Base-by-base conservation (phyloP, 2,797 vertebrate species). In the Gymnoscopelus microlampas region DNA sequence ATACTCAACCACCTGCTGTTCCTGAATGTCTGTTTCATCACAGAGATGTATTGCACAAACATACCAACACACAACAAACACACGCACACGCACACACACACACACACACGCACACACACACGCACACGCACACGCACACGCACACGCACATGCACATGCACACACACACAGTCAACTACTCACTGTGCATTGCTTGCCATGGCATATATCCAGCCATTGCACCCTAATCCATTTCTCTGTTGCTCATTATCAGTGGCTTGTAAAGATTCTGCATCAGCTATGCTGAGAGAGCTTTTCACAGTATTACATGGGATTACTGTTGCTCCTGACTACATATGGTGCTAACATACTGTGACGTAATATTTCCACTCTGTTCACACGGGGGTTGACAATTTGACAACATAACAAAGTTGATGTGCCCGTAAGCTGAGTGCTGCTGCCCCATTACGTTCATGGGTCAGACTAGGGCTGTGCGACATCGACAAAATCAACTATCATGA, bases 211-310 rank as follows among this genome's bases (percentile, higher is more conserved):
- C 83, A 88, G 81, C 80, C 74, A 76, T 68, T 50, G 69, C 73
- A 79, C 71, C 68, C 61, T 86, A 86, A 89, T 89, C 83, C 86
- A 87, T 82, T 80, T 87, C 82, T 90, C 80, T 82, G 79, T 83
- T 85, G 77, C 79, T 90, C 78, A 86, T 90, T 85, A 88, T 81
- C 77, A 83, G 79, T 86, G 85, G 81, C 80, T 86, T 81, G 84
- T 89, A 86, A 85, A 89, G 84, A 90, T 90, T 85, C 78, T 85
- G 78, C 85, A 88, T 90, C 84, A 81, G 78, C 77, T 82, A 79
- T 80, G 82, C 76, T 75, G 79, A 80, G 80, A 83, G 81, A 88
- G 80, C 82, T 89, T 89, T 90, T 73, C 75, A 69, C 74, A 81
- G 88, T 74, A 88, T 90, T 91, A 84, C 80, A 80, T 63, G 54